Conservation (phyloP, 64 coral and sea anemone genomes). For the Porites australiensis region DNA sequence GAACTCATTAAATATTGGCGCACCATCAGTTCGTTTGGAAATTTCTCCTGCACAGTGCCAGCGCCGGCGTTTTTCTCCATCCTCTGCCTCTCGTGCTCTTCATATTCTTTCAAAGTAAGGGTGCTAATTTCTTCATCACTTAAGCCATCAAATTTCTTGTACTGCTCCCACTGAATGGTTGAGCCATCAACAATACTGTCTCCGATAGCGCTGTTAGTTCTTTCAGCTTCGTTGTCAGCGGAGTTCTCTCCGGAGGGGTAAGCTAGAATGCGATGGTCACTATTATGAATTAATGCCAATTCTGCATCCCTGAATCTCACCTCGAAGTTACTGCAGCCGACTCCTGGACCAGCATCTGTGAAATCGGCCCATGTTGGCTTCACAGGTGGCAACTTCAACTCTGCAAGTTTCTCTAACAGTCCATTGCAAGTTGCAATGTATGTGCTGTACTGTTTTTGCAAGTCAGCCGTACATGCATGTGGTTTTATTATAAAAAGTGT, state of each 20-base stretch:
- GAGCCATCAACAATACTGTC: neutral
- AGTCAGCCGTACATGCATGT: no score
- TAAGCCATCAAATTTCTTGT: neutral
- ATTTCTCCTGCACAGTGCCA: constrained; percentile 4
- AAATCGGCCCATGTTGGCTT: constrained; percentile 73
- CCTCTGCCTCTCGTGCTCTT: constrained; percentile 1
- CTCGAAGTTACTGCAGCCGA: constrained; percentile 63
- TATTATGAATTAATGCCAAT: constrained; percentile 25
- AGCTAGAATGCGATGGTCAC: neutral
- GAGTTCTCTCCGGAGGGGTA: neutral
- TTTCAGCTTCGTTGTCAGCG: neutral
- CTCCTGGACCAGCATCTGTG: constrained; percentile 82
- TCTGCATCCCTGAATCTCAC: constrained; percentile 8
- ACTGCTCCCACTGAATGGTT: neutral
- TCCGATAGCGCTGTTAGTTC: constrained; percentile 1
- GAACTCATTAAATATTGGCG: neutral
- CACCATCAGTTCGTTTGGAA: constrained; percentile 3
- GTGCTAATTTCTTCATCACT: neutral
- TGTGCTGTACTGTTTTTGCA: no score
- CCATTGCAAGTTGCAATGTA: no score
- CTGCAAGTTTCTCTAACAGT: no score
- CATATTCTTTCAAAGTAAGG: constrained; percentile 13
- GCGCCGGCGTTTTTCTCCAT: constrained; percentile 5
- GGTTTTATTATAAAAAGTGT: no score
- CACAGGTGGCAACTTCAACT: neutral